Conservation (phyloP, 2,888 invertebrate species). For the Muschampia plurimacula region DNA sequence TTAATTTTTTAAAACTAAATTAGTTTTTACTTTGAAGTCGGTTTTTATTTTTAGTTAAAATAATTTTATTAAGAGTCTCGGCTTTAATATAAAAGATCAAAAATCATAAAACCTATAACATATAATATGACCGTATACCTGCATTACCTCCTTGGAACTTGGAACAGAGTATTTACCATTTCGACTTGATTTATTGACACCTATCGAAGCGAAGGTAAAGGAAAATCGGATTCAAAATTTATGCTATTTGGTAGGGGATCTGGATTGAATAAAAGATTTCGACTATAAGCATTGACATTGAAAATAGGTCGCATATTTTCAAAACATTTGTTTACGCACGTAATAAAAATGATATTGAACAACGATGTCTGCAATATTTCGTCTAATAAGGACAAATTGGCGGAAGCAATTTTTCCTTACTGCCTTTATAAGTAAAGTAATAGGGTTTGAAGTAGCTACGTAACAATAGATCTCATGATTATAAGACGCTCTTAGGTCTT, state of each 20-base stretch:
- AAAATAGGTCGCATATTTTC: slow-evolving; percentile 11
- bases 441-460: no score
- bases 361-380: slow-evolving; percentile 11
- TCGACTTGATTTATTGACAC: slow-evolving; percentile 16
- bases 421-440: no score
- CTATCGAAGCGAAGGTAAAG: slow-evolving; percentile 12
- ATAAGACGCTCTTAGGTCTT: no score
- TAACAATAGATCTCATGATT: no score
- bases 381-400: no score
- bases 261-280: slow-evolving; percentile 16
- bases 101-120: background rate
- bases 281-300: slow-evolving; percentile 15
- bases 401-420: no score
- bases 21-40: no score
- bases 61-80: background rate
- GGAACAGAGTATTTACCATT: background rate
- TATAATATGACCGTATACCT: background rate
- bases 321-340: slow-evolving; percentile 3
- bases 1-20: background rate
- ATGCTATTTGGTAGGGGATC: slow-evolving; percentile 7
- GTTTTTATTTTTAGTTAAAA: no score
- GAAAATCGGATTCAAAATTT: slow-evolving; percentile 24
- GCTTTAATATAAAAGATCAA: background rate
- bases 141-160: background rate
- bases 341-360: slow-evolving; percentile 39